Percentiles rank a stretch among this genome's conserved stretches.
phyloP scores from a whole-genome alignment of 2,797 vertebrate species.

The Ataeniobius toweri region DNA sequence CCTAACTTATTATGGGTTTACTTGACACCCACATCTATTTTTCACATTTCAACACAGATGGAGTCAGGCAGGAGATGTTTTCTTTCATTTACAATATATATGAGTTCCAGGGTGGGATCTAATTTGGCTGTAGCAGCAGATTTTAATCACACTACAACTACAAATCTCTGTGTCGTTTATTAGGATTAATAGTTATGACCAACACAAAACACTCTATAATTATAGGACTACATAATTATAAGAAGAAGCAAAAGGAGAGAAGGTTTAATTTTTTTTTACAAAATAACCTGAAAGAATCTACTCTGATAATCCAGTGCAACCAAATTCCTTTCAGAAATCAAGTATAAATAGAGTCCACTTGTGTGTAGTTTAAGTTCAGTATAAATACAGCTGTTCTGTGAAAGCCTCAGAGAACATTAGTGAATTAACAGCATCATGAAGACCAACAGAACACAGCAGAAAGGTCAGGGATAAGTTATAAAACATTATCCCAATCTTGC shows the following conservation, averaged over 20 bases:
- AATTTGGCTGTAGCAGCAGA: background rate
- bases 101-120: slow-evolving; percentile 1
- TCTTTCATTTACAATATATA: slow-evolving; percentile 10
- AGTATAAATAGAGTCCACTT: too few species aligned
- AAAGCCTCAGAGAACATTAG: too few species aligned
- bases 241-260: background rate
- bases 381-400: too few species aligned
- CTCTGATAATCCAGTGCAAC: too few species aligned
- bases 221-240: background rate
- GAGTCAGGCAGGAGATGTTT: background rate
- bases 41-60: slow-evolving; percentile 19
- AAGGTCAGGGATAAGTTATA: too few species aligned
- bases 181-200: background rate
- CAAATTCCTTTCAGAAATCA: too few species aligned
- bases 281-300: background rate
- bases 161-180: background rate
- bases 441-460: too few species aligned
- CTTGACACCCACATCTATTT: slow-evolving; percentile 45
- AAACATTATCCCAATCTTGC: too few species aligned
- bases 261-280: background rate
- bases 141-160: background rate
- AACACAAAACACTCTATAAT: background rate
- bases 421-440: too few species aligned
- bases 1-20: slow-evolving; percentile 50
- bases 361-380: too few species aligned